These are phyloP conservation scores for Microplitis mediator DNA, from an alignment of 1,140 invertebrate species.

Conservation along the genomic window DNA sequence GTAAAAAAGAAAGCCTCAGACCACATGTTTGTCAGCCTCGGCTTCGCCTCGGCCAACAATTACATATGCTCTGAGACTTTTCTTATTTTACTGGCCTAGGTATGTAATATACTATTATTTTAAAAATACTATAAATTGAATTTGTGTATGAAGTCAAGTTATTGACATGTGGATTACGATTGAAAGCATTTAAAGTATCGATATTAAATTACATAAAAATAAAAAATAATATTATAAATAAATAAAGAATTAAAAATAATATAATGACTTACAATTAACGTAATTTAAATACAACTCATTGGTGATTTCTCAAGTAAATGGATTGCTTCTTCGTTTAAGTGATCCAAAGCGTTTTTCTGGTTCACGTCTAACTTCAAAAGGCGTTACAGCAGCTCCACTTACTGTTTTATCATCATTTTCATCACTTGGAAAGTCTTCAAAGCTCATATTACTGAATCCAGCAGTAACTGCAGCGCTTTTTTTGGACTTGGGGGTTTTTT, in stretches of 20 bases:
- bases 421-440: slow-evolving; percentile 78
- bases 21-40: no score
- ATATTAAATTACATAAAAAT: no score
- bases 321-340: slow-evolving; percentile 71
- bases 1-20: no score
- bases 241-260: not conserved
- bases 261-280: slow-evolving; percentile 21
- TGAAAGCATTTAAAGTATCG: no score
- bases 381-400: slow-evolving; percentile 55
- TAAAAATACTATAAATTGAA: no score
- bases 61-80: no score
- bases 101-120: no score
- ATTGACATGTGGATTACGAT: no score
- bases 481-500: slow-evolving; percentile 49
- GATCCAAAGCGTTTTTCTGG: slow-evolving; percentile 69
- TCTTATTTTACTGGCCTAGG: no score
- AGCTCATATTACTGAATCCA: slow-evolving; percentile 80
- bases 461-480: slow-evolving; percentile 47
- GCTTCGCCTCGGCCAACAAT: no score
- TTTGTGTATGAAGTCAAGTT: no score
- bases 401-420: slow-evolving; percentile 61
- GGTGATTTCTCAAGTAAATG: slow-evolving; percentile 65
- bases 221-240: not conserved
- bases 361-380: slow-evolving; percentile 72
- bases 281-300: slow-evolving; percentile 15